phyloP scores from a whole-genome alignment of 2,888 invertebrate genomes.

The Conchocele bisecta region DNA sequence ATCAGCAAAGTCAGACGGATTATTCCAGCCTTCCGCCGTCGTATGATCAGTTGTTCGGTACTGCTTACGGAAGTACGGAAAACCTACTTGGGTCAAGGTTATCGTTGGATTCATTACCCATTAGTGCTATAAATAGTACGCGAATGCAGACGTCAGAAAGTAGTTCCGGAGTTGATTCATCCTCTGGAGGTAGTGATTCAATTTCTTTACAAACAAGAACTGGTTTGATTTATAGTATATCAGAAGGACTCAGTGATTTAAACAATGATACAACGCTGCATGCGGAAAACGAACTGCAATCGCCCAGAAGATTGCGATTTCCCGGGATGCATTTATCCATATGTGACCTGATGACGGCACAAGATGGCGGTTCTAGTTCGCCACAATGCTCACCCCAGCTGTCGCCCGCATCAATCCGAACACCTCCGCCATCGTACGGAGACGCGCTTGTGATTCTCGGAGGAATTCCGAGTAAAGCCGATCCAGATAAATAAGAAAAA shows the following conservation, averaged over 20 bases:
- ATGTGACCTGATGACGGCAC: constrained; percentile 36
- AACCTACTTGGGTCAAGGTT: neutral
- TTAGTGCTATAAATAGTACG: too few species aligned
- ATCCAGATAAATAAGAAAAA: too few species aligned
- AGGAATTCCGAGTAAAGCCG: too few species aligned
- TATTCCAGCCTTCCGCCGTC: constrained; percentile 29
- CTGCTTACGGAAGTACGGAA: neutral
- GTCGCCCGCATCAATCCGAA: constrained; percentile 33
- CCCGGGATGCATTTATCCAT: constrained; percentile 54
- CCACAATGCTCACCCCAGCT: constrained; percentile 2
- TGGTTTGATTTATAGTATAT: neutral
- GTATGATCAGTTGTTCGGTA: constrained; percentile 48
- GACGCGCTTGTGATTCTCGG: constrained; percentile 44
- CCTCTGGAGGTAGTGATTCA: neutral
- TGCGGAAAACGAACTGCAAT: neutral
- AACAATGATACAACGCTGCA: neutral
- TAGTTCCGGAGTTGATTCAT: too few species aligned
- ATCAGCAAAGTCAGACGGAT: constrained; percentile 26
- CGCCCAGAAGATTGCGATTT: constrained; percentile 13
- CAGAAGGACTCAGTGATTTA: constrained; percentile 1
- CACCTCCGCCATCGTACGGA: constrained; percentile 47
- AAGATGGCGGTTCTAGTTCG: neutral
- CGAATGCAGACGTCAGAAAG: neutral
- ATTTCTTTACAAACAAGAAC: neutral
- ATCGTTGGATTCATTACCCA: too few species aligned